These are phyloP conservation scores for Melanargia galathea DNA, from an alignment of 2,888 invertebrate genomes.

Conservation along the genomic window DNA sequence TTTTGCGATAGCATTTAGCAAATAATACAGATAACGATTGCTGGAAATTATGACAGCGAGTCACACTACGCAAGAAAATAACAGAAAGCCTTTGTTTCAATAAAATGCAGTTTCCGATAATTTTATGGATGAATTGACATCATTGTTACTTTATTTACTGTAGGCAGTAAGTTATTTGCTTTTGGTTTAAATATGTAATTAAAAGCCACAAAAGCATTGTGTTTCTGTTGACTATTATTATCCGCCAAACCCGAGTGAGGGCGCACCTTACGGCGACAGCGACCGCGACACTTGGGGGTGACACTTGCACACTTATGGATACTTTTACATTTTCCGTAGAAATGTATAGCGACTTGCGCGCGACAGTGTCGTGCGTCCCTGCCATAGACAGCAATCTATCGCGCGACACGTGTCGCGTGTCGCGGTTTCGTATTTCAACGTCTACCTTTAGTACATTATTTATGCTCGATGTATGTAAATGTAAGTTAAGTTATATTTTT, in stretches of 20 bases:
- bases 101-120: constrained; percentile 15
- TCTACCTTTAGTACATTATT: too few relatives aligned
- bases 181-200: neutral
- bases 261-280: neutral
- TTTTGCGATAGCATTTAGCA: neutral
- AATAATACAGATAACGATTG: neutral
- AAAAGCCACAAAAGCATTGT: neutral
- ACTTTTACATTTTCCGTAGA: too few relatives aligned
- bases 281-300: too few relatives aligned
- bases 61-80: neutral
- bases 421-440: too few relatives aligned
- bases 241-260: neutral
- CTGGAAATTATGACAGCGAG: constrained; percentile 8
- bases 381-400: too few relatives aligned
- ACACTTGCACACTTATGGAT: too few relatives aligned
- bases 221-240: neutral
- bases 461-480: too few relatives aligned
- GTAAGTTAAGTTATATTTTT: too few relatives aligned
- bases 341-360: too few relatives aligned
- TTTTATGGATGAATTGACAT: constrained; percentile 11
- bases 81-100: constrained; percentile 19
- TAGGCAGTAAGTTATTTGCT: constrained; percentile 2
- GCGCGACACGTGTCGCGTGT: too few relatives aligned
- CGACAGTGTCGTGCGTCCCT: too few relatives aligned
- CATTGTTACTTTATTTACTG: constrained; percentile 10